Base-by-base conservation (phyloP, 2,113 vertebrate species). In the Proterorhinus semilunaris region DNA sequence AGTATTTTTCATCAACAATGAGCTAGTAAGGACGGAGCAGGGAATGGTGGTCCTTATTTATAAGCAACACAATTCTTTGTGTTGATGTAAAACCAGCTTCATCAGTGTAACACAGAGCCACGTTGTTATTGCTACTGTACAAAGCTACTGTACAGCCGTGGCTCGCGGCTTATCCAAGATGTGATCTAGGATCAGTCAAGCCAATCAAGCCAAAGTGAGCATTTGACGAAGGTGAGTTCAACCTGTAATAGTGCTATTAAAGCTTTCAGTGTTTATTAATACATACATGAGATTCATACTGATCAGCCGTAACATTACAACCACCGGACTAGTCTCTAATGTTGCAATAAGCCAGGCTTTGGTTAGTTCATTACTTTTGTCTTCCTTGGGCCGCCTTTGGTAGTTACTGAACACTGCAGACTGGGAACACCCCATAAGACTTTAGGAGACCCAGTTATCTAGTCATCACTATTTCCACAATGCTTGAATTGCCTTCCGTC, bases 61-160 rank as follows among this genome's bases (percentile, higher is more conserved):
- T 51, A 55, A 50, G 48, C 65, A 64, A 15, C 47, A 27, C 17
- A 45, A 36, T 62, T 71, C 15, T 72, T 62, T 71, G 47, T 70
- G 70, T 75, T 62, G 64, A 84, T 77, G 66, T 80, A 66, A 88
- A 83, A 89, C 82, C 86, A 87, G 89, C 84, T 70, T 75, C 64
- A 72, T 62, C 43, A 67, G 61, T 71, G 69, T 36, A 36, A 80
- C 72, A 78, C 81, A 78, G 77, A 88, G 81, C 80, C 78, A 82
- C 81, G 78, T 50, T 78, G 78, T 50, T 78, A 72, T 47, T 73
- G 49, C 65, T 69, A 82, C 80, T 84, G 78, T 70, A 72, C 79
- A 72, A 74, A 57, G 52, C n/a, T n/a, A n/a, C n/a, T n/a, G n/a
- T n/a, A n/a, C 3, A 61, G 62, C 65, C 61, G 43, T 55, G 59